Conservation (phyloP, 2,797 vertebrate genomes). For the Sebastes flavidus region DNA sequence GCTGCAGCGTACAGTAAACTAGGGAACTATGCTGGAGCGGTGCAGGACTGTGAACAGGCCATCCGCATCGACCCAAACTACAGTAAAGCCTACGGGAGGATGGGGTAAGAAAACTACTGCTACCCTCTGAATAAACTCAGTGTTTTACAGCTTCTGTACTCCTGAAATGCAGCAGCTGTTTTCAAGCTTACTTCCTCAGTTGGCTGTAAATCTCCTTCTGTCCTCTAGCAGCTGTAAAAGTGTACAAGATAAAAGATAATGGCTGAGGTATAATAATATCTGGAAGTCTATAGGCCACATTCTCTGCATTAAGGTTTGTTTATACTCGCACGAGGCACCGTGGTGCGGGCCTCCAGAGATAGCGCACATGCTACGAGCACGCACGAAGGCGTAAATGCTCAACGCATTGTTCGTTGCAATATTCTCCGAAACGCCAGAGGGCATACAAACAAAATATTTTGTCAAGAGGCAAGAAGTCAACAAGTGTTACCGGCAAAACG, state of each 20-base stretch:
- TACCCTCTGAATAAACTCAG: neutral
- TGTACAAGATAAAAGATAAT: no score
- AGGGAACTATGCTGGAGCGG: conserved; percentile 92
- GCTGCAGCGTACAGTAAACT: conserved; percentile 96
- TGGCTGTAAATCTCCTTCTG: neutral
- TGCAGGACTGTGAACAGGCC: conserved; percentile 93
- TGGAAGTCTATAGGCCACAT: neutral
- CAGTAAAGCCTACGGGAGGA: conserved; percentile 97
- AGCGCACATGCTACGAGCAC: no score
- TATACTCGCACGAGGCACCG: neutral
- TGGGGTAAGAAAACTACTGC: conserved; percentile 84
- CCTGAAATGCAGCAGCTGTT: neutral
- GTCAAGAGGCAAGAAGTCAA: no score
- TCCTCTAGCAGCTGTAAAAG: neutral
- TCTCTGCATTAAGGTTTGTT: neutral
- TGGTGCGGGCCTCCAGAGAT: no score
- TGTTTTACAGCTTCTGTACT: neutral
- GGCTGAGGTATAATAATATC: neutral
- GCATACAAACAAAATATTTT: no score
- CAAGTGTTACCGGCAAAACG: no score
- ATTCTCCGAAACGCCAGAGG: no score
- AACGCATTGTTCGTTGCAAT: no score
- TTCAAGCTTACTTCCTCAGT: neutral
- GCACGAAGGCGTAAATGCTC: no score
- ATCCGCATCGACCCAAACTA: conserved; percentile 94